Conservation (phyloP, 2,888 invertebrate species). For the Melanophora roralis region DNA sequence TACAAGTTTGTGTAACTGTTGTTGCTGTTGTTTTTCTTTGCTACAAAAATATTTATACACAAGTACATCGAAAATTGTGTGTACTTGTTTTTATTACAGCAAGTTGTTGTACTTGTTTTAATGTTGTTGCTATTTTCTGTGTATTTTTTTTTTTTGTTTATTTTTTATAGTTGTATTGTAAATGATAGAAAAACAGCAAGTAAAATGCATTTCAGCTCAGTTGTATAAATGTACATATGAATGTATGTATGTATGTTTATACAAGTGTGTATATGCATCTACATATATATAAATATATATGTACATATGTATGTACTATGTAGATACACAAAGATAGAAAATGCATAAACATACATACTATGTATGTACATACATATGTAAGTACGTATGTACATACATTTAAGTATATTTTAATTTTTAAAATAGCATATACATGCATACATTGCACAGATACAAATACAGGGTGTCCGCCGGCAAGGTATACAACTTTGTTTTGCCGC, state of each 20-base stretch:
- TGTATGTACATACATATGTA: not conserved
- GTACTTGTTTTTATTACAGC: slow-evolving; percentile 64
- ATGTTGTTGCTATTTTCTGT: slow-evolving; percentile 14
- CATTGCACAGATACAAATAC: too few species aligned
- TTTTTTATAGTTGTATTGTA: slow-evolving; percentile 37
- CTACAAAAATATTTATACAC: slow-evolving; percentile 60
- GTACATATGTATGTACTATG: not conserved
- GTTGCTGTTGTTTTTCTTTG: slow-evolving; percentile 54
- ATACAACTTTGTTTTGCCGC: too few species aligned
- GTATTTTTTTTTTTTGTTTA: slow-evolving; percentile 6
- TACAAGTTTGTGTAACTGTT: slow-evolving; percentile 55
- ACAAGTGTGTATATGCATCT: slow-evolving; percentile 40
- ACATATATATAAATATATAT: slow-evolving; percentile 11
- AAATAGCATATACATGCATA: too few species aligned
- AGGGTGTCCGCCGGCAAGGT: too few species aligned
- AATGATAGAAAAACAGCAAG: slow-evolving; percentile 34
- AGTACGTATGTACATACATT: not conserved
- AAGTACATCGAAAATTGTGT: slow-evolving; percentile 57
- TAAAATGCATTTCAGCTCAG: slow-evolving; percentile 62
- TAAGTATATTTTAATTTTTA: too few species aligned
- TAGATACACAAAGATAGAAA: too few species aligned
- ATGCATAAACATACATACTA: not conserved
- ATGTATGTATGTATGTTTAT: slow-evolving; percentile 1
- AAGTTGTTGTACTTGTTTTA: slow-evolving; percentile 64
- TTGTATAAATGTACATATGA: slow-evolving; percentile 27